Percentiles rank a stretch among this genome's conserved stretches.
Evolutionary conservation across 2,797 vertebrate species (phyloP).

Genomic region (Sorex maritimensis): DNA sequence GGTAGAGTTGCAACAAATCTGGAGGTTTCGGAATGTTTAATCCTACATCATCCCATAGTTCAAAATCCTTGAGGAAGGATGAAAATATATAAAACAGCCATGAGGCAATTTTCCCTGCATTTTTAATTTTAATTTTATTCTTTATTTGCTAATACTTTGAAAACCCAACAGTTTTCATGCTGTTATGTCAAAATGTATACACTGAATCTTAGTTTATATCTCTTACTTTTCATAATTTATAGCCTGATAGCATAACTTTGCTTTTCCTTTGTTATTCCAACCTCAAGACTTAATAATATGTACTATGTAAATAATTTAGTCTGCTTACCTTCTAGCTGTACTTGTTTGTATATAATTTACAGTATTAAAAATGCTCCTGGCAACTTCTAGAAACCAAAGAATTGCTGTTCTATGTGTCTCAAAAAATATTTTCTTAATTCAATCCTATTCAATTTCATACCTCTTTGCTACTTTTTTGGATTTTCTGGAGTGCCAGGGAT

Average conservation of each 20-base stretch:
- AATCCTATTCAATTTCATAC: constrained; percentile 2
- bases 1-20: constrained; percentile 97
- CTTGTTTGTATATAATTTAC: constrained; percentile 19
- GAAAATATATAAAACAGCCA: neutral
- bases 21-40: constrained; percentile 99
- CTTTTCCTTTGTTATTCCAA: constrained; percentile 30
- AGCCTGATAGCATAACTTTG: constrained; percentile 1
- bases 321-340: neutral
- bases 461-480: neutral
- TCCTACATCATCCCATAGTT: constrained; percentile 99
- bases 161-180: constrained; percentile 62
- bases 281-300: neutral
- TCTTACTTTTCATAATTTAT: neutral
- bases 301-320: constrained; percentile 34
- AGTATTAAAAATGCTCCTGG: constrained; percentile 33
- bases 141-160: constrained; percentile 31
- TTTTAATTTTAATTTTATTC: constrained; percentile 64
- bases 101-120: constrained; percentile 14
- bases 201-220: neutral
- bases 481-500: too few species aligned
- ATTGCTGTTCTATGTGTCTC: neutral
- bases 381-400: constrained; percentile 52
- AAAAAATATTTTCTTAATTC: constrained; percentile 12
- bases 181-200: neutral
- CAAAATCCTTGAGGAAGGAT: constrained; percentile 95